These are phyloP conservation scores for Zapus hudsonius DNA, from an alignment of 2,113 vertebrate species.

Conservation along the genomic window DNA sequence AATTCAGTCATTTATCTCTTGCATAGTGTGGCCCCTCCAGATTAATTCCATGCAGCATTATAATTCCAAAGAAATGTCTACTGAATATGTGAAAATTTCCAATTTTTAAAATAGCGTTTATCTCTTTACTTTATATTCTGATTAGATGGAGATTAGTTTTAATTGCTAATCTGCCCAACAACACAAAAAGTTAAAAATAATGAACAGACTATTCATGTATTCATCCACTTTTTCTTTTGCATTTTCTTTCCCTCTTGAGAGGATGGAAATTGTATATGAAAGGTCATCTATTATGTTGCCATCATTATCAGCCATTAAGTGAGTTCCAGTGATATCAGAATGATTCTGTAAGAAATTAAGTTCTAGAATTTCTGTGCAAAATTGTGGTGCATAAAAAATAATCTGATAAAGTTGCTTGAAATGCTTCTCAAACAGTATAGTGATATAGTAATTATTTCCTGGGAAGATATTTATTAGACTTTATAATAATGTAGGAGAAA, in stretches of 20 bases:
- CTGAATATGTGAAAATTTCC: background rate
- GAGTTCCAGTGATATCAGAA: background rate
- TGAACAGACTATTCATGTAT: background rate
- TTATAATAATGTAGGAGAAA: background rate
- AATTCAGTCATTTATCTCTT: background rate
- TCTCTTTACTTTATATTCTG: background rate
- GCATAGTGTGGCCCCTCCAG: background rate
- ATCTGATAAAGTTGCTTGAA: background rate
- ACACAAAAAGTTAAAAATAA: constrained; percentile 43
- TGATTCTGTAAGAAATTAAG: constrained; percentile 50
- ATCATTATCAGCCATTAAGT: constrained; percentile 1
- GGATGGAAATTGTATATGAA: background rate
- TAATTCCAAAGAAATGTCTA: background rate
- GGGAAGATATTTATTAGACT: constrained; percentile 34
- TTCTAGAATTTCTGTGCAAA: constrained; percentile 3
- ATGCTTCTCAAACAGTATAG: background rate
- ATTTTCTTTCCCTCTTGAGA: constrained; percentile 28
- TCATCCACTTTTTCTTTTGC: background rate
- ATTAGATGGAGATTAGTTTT: constrained; percentile 25
- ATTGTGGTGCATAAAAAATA: constrained; percentile 12
- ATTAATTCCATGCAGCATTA: background rate
- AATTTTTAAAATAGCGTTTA: background rate
- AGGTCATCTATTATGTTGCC: background rate
- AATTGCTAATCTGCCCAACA: constrained; percentile 1
- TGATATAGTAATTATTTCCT: constrained; percentile 27